A percentile compares a stretch with the other conserved stretches of the same genome.
phyloP scores from a whole-genome alignment of 1,140 invertebrate species.

The Heliconius hermathena region DNA sequence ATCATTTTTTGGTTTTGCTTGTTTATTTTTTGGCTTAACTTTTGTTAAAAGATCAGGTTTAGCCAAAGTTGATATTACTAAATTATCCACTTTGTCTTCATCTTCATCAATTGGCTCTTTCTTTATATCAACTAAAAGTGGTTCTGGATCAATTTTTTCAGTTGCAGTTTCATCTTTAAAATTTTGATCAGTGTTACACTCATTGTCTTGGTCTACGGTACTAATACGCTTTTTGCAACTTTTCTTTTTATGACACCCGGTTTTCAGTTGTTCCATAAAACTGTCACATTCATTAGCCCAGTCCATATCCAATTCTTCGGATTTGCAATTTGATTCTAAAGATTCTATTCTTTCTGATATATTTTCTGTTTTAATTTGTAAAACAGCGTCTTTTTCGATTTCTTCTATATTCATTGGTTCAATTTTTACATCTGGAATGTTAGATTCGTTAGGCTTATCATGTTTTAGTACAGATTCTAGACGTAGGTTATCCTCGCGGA shows the following conservation, averaged over 20 bases:
- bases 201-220: constrained; percentile 55
- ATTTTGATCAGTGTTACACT: constrained; percentile 31
- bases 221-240: constrained; percentile 79
- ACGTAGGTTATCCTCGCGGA: constrained; percentile 73
- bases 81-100: constrained; percentile 46
- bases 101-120: constrained; percentile 70
- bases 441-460: constrained; percentile 51
- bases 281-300: constrained; percentile 86
- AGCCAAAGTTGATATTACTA: constrained; percentile 18
- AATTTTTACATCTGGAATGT: constrained; percentile 65
- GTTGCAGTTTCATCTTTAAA: background rate
- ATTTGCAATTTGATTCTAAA: constrained; percentile 29
- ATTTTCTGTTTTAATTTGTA: constrained; percentile 71
- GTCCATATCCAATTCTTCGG: constrained; percentile 78
- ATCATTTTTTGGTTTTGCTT: constrained; percentile 47
- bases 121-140: constrained; percentile 58
- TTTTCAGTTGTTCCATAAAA: constrained; percentile 87
- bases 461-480: constrained; percentile 73
- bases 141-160: constrained; percentile 9
- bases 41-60: constrained; percentile 28
- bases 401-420: constrained; percentile 78
- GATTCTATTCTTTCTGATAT: constrained; percentile 52
- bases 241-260: constrained; percentile 83
- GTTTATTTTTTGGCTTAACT: constrained; percentile 46
- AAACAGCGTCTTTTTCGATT: constrained; percentile 72